A percentile compares a stretch with the other conserved stretches of the same genome.
Conservation (phyloP, 2,888 invertebrate species). For the Conops quadrifasciatus region DNA sequence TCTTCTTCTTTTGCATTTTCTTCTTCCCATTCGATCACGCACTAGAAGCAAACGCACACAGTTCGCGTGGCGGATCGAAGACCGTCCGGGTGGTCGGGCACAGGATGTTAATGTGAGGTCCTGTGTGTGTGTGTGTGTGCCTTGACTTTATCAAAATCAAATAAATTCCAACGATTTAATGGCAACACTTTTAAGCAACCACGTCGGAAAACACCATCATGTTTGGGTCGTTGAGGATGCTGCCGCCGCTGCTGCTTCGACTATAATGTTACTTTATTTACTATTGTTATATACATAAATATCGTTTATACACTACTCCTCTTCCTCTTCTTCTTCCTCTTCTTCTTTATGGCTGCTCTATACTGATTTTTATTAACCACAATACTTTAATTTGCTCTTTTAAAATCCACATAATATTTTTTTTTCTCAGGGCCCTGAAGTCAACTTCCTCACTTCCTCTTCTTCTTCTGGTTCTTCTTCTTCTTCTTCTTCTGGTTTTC, state of each 20-base stretch:
- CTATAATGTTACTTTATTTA: slow-evolving; percentile 1
- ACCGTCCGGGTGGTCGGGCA: too few relatives aligned
- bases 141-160: slow-evolving; percentile 33
- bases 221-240: too few relatives aligned
- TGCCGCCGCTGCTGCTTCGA: neutral
- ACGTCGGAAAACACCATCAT: too few relatives aligned
- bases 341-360: neutral
- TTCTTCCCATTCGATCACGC: too few relatives aligned
- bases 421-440: neutral
- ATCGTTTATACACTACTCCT: too few relatives aligned
- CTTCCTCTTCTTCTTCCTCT: too few relatives aligned
- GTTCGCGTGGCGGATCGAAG: too few relatives aligned
- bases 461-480: neutral
- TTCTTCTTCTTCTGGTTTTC: neutral
- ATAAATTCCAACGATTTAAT: slow-evolving; percentile 46
- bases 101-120: too few relatives aligned
- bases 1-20: too few relatives aligned
- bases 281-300: too few relatives aligned
- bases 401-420: neutral
- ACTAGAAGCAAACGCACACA: too few relatives aligned
- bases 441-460: neutral
- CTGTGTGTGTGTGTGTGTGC: neutral
- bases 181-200: slow-evolving; percentile 35
- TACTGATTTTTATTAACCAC: slow-evolving; percentile 10
- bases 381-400: slow-evolving; percentile 1